Evolutionary conservation across 2,113 vertebrate genomes (phyloP), one percentile per base, ranked within the genome.

Genomic region (Fregetta grallaria): DNA sequence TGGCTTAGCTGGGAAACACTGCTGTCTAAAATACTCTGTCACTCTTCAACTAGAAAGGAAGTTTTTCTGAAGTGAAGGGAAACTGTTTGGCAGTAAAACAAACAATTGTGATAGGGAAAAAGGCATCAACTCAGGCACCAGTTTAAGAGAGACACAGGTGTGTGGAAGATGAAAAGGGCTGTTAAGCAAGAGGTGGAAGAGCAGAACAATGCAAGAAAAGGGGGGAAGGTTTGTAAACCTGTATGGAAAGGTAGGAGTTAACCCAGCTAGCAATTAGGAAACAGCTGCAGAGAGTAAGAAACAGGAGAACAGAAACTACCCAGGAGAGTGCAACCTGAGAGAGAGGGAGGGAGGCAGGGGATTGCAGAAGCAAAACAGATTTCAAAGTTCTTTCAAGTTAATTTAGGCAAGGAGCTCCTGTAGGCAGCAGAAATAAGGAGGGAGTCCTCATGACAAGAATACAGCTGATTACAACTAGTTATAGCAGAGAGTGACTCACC

Each of bases 271-370:
- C 65, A 95, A 91, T 68, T 87, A 92, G 58, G 44, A 91, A 96
- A 81, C 68, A 78, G 81, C 52, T 79, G 56, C 53, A 81, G 65
- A 74, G 55, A 62, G 36, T 63, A 82, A 89, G 85, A 90, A 90
- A 91, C 23, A 78, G 32, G 73, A 96, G 84, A 92, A 96, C 25
- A 88, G 32, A 67, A 92, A 61, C 70, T 56, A 82, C 74, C 21
- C 81, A 88, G 40, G 70, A 87, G 87, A 96, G 22, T 13, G 62
- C 47, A 95, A 93, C 77, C 77, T 76, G 80, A 96, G 94, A 91
- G 58, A 47, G 36, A 36, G 25, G 30, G 14, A 34, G 21, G 56
- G 42, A 91, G 56, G 52, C n/a, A 62, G 36, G 75, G 59, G 83
- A 90, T 2, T 77, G 27, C 73, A 96, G 47, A 86, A 74, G 26